Conservation (phyloP, 2,113 vertebrate genomes). For the Apistogramma diplotaenia region DNA sequence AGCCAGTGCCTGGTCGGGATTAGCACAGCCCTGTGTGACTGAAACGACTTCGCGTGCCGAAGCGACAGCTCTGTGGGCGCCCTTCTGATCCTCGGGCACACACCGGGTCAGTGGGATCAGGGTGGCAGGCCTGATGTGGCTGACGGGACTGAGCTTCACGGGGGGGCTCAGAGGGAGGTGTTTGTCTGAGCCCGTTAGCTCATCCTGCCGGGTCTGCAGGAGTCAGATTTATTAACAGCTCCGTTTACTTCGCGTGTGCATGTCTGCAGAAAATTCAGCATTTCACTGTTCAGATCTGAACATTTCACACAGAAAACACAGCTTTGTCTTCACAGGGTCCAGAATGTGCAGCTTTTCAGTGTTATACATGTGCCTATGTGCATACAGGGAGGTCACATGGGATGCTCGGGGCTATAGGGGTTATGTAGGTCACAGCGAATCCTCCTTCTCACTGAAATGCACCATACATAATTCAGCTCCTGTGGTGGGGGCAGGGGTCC, state of each 20-base stretch:
- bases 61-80: slow-evolving; percentile 49
- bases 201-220: slow-evolving; percentile 38
- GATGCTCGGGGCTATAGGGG: slow-evolving; percentile 74
- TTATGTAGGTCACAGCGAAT: slow-evolving; percentile 80
- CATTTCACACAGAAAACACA: background rate
- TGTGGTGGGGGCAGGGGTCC: slow-evolving; percentile 63
- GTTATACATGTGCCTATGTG: slow-evolving; percentile 42
- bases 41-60: slow-evolving; percentile 50
- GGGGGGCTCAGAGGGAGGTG: slow-evolving; percentile 33
- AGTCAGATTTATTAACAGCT: slow-evolving; percentile 39
- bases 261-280: slow-evolving; percentile 14
- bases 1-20: slow-evolving; percentile 42
- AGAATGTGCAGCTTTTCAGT: background rate
- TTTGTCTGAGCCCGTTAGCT: slow-evolving; percentile 65
- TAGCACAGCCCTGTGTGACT: slow-evolving; percentile 46
- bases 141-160: slow-evolving; percentile 49
- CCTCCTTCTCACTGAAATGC: slow-evolving; percentile 67
- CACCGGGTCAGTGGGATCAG: slow-evolving; percentile 39
- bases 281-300: background rate
- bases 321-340: background rate
- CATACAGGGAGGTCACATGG: slow-evolving; percentile 57
- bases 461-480: slow-evolving; percentile 80
- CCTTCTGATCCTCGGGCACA: slow-evolving; percentile 55
- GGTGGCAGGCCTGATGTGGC: slow-evolving; percentile 61
- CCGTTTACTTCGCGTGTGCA: background rate